Percentiles rank a stretch among this genome's conserved stretches.
These are phyloP conservation scores for Bacillus rossius DNA, from an alignment of 1,140 invertebrate genomes.

Conservation along the genomic window DNA sequence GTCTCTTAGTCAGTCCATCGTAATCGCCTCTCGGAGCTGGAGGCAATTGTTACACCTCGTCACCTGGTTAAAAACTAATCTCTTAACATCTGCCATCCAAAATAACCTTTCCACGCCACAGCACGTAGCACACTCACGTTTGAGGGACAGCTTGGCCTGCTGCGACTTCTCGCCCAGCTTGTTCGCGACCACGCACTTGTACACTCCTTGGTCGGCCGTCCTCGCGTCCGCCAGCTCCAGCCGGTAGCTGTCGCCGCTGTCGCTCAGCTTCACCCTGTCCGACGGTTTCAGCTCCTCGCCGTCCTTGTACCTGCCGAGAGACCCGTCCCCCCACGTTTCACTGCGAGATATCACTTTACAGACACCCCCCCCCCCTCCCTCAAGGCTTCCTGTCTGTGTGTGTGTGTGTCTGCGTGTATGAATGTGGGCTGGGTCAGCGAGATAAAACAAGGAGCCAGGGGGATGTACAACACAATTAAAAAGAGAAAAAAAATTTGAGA, in stretches of 20 bases:
- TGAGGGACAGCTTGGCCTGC: constrained; percentile 62
- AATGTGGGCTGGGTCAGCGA: too few species aligned
- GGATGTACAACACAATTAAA: too few species aligned
- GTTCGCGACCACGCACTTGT: constrained; percentile 69
- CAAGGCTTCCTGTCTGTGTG: too few species aligned
- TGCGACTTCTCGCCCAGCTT: constrained; percentile 65
- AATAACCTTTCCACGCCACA: too few species aligned
- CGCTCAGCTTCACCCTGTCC: constrained; percentile 55
- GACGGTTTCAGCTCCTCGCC: constrained; percentile 55
- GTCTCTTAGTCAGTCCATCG: too few species aligned
- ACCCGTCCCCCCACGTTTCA: background rate
- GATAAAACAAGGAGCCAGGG: too few species aligned
- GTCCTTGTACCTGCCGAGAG: constrained; percentile 48
- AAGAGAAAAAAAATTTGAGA: too few species aligned
- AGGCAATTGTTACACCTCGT: too few species aligned
- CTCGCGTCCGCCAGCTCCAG: constrained; percentile 61
- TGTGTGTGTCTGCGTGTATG: too few species aligned
- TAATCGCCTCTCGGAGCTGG: too few species aligned
- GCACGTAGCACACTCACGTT: constrained; percentile 58
- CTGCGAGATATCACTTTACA: background rate
- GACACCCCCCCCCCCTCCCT: background rate
- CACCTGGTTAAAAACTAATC: too few species aligned
- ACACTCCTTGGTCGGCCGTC: constrained; percentile 68
- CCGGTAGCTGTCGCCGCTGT: constrained; percentile 66
- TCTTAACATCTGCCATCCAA: too few species aligned